Conservation (phyloP, 2,888 invertebrate species). For the Aplocera efformata region DNA sequence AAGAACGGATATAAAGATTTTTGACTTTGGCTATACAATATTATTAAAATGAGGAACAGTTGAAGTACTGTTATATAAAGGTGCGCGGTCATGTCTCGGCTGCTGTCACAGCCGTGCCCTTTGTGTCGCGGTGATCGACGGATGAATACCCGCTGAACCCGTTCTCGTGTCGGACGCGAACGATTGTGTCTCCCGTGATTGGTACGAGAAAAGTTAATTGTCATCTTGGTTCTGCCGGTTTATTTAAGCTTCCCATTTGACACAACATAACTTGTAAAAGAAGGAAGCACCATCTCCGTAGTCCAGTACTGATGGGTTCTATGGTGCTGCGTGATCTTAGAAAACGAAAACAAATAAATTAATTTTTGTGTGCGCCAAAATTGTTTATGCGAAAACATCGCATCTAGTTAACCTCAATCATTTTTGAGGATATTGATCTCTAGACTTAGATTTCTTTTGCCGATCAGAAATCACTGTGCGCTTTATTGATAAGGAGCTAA, state of each 20-base stretch:
- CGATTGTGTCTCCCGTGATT: conserved; percentile 18
- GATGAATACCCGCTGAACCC: conserved; percentile 45
- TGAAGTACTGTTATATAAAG: conserved; percentile 7
- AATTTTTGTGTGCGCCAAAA: too few relatives aligned
- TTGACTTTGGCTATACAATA: too few relatives aligned
- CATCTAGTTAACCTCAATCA: too few relatives aligned
- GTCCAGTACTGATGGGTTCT: too few relatives aligned
- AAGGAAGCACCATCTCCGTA: too few relatives aligned
- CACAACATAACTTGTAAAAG: too few relatives aligned
- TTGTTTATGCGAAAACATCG: too few relatives aligned
- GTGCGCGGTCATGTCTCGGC: conserved; percentile 21
- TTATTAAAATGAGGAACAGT: conserved; percentile 9
- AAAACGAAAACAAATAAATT: too few relatives aligned
- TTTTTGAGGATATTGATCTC: background rate
- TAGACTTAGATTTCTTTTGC: background rate
- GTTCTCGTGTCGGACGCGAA: conserved; percentile 23
- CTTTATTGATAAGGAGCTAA: background rate
- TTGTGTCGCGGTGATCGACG: conserved; percentile 53
- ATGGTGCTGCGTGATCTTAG: too few relatives aligned
- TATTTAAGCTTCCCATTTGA: conserved; percentile 1
- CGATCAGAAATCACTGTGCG: background rate
- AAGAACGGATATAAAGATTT: too few relatives aligned
- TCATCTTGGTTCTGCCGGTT: conserved; percentile 9
- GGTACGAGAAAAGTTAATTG: conserved; percentile 15
- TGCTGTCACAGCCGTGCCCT: conserved; percentile 29